Percentiles rank a stretch among this genome's conserved stretches.
Conservation (phyloP, 2,888 invertebrate genomes). For the Alloplasta piceator region DNA sequence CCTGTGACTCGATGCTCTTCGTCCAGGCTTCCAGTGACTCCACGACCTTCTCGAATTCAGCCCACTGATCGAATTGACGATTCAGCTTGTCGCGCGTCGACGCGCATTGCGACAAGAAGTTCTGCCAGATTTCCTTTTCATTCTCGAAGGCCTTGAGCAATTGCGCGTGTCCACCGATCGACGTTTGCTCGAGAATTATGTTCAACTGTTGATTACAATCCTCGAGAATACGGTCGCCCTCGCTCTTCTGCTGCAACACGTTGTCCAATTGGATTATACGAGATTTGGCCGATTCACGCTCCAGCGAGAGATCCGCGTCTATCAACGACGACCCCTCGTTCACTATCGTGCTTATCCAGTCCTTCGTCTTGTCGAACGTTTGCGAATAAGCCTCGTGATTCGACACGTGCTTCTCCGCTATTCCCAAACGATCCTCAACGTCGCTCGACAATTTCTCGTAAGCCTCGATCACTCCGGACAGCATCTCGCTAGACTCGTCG, state of each 20-base stretch:
- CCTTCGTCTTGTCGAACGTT: conserved; percentile 92
- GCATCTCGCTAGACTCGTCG: conserved; percentile 90
- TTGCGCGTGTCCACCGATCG: conserved; percentile 89
- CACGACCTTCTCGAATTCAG: conserved; percentile 90
- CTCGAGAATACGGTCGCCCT: conserved; percentile 89
- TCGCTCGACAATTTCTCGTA: conserved; percentile 89
- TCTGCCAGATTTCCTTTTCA: conserved; percentile 90
- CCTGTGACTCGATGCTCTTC: conserved; percentile 92
- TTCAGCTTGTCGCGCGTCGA: conserved; percentile 90
- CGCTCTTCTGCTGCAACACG: conserved; percentile 88
- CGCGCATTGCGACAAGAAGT: conserved; percentile 89
- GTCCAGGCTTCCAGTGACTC: conserved; percentile 93
- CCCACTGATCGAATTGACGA: conserved; percentile 91
- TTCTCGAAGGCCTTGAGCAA: conserved; percentile 90
- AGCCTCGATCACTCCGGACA: conserved; percentile 89
- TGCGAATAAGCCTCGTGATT: conserved; percentile 94
- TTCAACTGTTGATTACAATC: conserved; percentile 89
- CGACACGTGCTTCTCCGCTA: conserved; percentile 89
- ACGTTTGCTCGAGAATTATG: conserved; percentile 90
- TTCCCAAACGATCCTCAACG: conserved; percentile 87
- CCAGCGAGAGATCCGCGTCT: conserved; percentile 91
- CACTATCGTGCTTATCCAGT: conserved; percentile 91
- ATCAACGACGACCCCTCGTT: conserved; percentile 90
- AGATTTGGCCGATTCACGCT: conserved; percentile 91
- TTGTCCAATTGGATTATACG: conserved; percentile 91